Evolutionary conservation across 2,113 vertebrate genomes (phyloP).

Genomic region (Tylochromis polylepis): DNA sequence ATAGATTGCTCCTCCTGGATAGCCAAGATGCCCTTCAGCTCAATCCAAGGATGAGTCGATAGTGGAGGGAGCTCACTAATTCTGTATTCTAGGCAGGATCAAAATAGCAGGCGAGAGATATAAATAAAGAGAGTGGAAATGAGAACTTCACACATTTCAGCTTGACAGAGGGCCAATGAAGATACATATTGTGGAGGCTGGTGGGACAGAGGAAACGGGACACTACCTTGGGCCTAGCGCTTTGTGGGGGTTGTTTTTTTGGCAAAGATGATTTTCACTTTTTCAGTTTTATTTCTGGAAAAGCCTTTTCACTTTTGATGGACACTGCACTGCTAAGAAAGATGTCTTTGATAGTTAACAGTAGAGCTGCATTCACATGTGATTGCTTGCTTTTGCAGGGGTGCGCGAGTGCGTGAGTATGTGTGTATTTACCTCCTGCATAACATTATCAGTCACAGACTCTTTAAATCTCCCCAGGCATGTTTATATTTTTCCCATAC

Average conservation of each 20-base stretch:
- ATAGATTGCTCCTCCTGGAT: conserved; percentile 58
- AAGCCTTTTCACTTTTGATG: not conserved
- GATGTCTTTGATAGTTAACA: not conserved
- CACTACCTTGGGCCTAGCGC: not conserved
- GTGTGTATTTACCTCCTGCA: conserved; percentile 11
- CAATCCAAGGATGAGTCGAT: conserved; percentile 73
- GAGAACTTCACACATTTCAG: conserved; percentile 79
- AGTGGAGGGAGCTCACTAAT: conserved; percentile 67
- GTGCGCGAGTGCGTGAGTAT: not conserved
- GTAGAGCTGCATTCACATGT: not conserved
- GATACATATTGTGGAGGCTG: conserved; percentile 66
- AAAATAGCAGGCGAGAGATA: conserved; percentile 80
- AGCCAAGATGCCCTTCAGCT: conserved; percentile 79
- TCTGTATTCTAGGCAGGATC: conserved; percentile 82
- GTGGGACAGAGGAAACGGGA: conserved; percentile 16
- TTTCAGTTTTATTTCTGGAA: not conserved
- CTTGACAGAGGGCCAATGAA: conserved; percentile 80
- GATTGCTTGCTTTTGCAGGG: conserved; percentile 7
- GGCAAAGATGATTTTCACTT: not conserved
- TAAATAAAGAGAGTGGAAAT: conserved; percentile 83
- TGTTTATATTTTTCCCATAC: conserved; percentile 27
- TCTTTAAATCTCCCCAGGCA: conserved; percentile 20
- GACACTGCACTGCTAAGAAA: not conserved
- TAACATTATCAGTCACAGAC: conserved; percentile 14
- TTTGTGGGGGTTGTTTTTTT: not conserved